A percentile compares a stretch with the other conserved stretches of the same genome.
Evolutionary conservation across 2,888 invertebrate species (phyloP).

Genomic region (Thelaira solivaga): DNA sequence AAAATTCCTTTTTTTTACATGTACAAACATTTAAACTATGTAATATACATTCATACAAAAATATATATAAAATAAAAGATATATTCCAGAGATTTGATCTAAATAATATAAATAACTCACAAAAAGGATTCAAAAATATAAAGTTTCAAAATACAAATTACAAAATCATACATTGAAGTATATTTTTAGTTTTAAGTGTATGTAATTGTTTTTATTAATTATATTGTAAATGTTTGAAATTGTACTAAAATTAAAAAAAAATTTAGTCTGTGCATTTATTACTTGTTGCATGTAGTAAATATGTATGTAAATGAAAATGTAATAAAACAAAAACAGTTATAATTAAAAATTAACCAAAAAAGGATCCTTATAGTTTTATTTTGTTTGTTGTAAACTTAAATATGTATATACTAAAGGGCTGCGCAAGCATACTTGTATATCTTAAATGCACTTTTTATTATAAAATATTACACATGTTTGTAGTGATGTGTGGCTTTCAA

Average conservation of each 20-base stretch:
- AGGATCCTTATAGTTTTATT: not conserved
- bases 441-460: too few species aligned
- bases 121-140: conserved; percentile 44
- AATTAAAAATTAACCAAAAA: conserved; percentile 45
- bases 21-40: conserved; percentile 24
- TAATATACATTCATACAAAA: conserved; percentile 18
- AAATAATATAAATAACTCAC: conserved; percentile 36
- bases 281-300: conserved; percentile 60
- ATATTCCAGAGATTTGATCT: conserved; percentile 58
- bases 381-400: too few species aligned
- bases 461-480: too few species aligned
- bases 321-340: conserved; percentile 45
- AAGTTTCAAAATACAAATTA: conserved; percentile 23
- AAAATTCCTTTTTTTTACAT: conserved; percentile 18
- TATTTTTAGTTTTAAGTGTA: conserved; percentile 37
- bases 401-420: too few species aligned
- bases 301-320: conserved; percentile 55
- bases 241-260: conserved; percentile 39
- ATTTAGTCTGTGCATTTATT: conserved; percentile 59
- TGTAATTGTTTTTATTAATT: conserved; percentile 42
- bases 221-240: conserved; percentile 55
- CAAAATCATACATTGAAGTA: conserved; percentile 19
- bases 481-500: too few species aligned
- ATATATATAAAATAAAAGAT: conserved; percentile 33
- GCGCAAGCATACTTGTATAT: too few species aligned